These are phyloP conservation scores for Macrocentrus cingulum DNA, from an alignment of 1,140 invertebrate species.

Conservation along the genomic window DNA sequence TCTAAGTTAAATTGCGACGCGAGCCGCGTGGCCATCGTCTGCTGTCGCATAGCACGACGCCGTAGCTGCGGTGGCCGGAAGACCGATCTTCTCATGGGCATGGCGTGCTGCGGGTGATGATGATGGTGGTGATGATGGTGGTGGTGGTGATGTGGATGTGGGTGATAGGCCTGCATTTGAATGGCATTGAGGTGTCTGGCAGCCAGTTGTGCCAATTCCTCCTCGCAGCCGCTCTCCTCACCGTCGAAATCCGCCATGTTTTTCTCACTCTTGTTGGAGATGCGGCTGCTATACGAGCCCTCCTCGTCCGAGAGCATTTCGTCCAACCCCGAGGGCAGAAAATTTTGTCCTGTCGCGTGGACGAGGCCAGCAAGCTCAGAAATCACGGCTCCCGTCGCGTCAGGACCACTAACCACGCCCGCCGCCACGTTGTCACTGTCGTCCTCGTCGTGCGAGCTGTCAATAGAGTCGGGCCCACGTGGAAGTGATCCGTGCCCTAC, in stretches of 20 bases:
- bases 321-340: constrained; percentile 54
- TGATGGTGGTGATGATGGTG: constrained; percentile 27
- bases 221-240: constrained; percentile 85
- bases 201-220: constrained; percentile 79
- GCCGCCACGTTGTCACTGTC: constrained; percentile 42
- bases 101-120: constrained; percentile 39
- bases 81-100: constrained; percentile 44
- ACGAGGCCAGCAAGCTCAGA: constrained; percentile 59
- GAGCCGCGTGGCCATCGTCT: constrained; percentile 36
- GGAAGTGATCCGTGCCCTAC: constrained; percentile 34
- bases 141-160: constrained; percentile 44
- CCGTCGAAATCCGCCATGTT: constrained; percentile 94
- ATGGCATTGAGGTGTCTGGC: constrained; percentile 60
- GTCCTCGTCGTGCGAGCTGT: constrained; percentile 54
- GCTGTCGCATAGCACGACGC: constrained; percentile 23
- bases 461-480: constrained; percentile 44
- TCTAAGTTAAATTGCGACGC: constrained; percentile 69
- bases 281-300: constrained; percentile 81
- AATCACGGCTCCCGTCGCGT: constrained; percentile 54
- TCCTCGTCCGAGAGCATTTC: constrained; percentile 74
- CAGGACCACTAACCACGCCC: constrained; percentile 42
- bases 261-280: constrained; percentile 92
- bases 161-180: constrained; percentile 56
- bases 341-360: constrained; percentile 46
- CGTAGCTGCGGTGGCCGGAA: constrained; percentile 44